Conservation (phyloP, 2,888 invertebrate genomes). For the Euzophera pinguis region DNA sequence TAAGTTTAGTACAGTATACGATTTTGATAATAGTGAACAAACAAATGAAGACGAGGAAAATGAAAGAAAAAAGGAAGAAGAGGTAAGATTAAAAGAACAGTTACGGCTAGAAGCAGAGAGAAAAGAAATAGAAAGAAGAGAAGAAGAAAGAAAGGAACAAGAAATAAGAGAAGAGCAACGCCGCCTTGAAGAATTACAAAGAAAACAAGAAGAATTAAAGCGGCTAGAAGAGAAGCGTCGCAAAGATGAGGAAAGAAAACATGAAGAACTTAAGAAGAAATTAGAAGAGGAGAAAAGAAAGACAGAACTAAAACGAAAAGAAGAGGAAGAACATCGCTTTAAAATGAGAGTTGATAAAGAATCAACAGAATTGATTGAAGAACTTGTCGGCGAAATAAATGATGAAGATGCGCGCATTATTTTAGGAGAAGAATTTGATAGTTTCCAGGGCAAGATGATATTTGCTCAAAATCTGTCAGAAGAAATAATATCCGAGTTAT, state of each 20-base stretch:
- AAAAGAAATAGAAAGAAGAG: constrained; percentile 27
- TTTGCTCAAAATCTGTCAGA: constrained; percentile 45
- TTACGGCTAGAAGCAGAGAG: constrained; percentile 31
- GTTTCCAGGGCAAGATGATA: constrained; percentile 40
- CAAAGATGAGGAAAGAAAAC: constrained; percentile 48
- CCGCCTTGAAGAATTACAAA: constrained; percentile 27
- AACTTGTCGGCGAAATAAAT: constrained; percentile 51
- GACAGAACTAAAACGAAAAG: constrained; percentile 36
- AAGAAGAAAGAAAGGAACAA: constrained; percentile 28
- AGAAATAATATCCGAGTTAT: constrained; percentile 48
- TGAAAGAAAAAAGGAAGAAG: constrained; percentile 40
- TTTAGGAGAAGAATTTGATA: constrained; percentile 52
- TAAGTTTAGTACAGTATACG: constrained; percentile 42
- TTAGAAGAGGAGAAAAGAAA: constrained; percentile 49
- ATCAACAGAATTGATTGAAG: constrained; percentile 48
- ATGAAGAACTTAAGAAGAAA: constrained; percentile 50
- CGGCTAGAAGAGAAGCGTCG: constrained; percentile 41
- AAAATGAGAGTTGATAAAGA: constrained; percentile 57
- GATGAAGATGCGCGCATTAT: constrained; percentile 42
- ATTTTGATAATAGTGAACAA: constrained; percentile 49
- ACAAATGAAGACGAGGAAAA: constrained; percentile 30
- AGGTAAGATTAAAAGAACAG: constrained; percentile 32
- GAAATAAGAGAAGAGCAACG: constrained; percentile 27
- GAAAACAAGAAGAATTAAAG: constrained; percentile 30
- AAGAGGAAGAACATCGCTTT: constrained; percentile 29